A percentile compares a stretch with the other conserved stretches of the same genome.
Evolutionary conservation across 2,113 vertebrate species (phyloP).

Genomic region (Natator depressus): DNA sequence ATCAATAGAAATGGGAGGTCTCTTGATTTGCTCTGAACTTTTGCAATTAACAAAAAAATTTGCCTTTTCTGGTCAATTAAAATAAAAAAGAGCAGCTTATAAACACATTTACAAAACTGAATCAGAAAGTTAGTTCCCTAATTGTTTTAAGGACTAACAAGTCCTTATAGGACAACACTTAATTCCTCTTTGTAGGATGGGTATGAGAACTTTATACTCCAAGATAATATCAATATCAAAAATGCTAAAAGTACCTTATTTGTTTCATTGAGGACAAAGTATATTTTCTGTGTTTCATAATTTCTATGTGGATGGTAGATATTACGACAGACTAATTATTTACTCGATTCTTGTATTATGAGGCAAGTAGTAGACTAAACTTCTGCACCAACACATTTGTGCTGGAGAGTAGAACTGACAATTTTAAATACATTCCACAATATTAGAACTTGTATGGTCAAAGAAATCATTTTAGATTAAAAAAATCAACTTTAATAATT

Average conservation of each 20-base stretch:
- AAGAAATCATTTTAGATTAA: not conserved
- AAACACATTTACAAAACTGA: not conserved
- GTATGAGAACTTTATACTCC: not conserved
- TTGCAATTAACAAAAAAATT: not conserved
- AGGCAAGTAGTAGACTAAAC: not conserved
- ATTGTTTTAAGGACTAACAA: not conserved
- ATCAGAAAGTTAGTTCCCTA: not conserved
- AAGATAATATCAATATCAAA: not conserved
- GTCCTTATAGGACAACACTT: not conserved
- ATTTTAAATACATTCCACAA: not conserved
- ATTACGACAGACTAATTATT: not conserved
- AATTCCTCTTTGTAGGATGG: not conserved
- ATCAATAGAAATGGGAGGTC: not conserved
- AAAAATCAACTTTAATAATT: not conserved
- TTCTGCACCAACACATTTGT: not conserved
- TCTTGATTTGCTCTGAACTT: not conserved
- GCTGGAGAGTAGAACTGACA: not conserved
- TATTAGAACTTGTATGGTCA: not conserved
- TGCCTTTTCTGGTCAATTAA: not conserved
- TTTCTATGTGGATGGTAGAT: not conserved
- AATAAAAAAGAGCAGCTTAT: not conserved
- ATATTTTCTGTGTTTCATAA: not conserved
- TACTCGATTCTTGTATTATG: not conserved
- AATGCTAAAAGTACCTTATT: not conserved
- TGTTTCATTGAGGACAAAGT: not conserved